Conservation (phyloP, 2,888 invertebrate species). For the Azorinus chamasolen region DNA sequence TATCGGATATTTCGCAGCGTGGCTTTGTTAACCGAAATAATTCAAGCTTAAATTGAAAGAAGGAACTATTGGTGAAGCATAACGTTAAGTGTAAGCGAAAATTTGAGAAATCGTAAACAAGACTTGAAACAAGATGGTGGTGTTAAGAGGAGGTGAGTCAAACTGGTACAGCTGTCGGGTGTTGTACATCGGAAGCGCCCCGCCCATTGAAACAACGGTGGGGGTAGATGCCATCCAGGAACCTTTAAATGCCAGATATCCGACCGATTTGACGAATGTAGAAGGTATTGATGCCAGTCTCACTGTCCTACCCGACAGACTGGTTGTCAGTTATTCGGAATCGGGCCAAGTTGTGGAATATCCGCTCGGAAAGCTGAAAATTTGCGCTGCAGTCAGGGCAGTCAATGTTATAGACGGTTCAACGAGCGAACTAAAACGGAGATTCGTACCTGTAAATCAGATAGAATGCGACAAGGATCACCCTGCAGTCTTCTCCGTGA, state of each 20-base stretch:
- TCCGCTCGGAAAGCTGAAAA: conserved; percentile 80
- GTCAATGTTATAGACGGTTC: conserved; percentile 63
- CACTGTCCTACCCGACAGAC: conserved; percentile 98
- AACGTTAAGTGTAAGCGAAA: no score
- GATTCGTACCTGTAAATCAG: conserved; percentile 82
- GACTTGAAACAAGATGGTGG: conserved; percentile 16
- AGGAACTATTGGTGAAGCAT: no score
- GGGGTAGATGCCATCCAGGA: conserved; percentile 83
- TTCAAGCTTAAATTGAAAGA: no score
- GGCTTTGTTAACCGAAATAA: no score
- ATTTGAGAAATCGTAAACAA: no score
- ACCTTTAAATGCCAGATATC: conserved; percentile 79
- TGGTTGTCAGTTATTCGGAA: conserved; percentile 94
- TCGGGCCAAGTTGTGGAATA: conserved; percentile 77
- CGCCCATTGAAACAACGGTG: conserved; percentile 80
- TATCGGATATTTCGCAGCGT: no score
- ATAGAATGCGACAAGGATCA: conserved; percentile 69
- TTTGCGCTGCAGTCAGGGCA: conserved; percentile 84
- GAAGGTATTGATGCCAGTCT: conserved; percentile 91
- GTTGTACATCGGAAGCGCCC: conserved; percentile 84
- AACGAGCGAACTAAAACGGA: conserved; percentile 64
- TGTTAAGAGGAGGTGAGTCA: conserved; percentile 8
- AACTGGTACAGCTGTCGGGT: conserved; percentile 66
- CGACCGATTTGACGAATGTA: conserved; percentile 70
- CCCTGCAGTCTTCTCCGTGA: conserved; percentile 84